These are phyloP conservation scores for Neoscelio sp. DNA, from an alignment of 2,888 invertebrate species.

Conservation along the genomic window DNA sequence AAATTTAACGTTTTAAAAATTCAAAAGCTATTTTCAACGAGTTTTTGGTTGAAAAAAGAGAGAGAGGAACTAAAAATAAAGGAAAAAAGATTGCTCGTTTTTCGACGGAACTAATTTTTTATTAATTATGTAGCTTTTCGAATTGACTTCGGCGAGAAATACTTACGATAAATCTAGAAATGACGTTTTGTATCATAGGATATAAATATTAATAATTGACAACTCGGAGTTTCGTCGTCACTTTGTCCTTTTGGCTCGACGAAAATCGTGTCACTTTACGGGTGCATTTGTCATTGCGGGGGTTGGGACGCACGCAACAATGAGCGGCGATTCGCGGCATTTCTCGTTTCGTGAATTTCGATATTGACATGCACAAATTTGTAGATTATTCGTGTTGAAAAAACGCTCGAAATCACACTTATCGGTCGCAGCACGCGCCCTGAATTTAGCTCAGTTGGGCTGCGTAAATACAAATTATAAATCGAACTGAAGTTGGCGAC, in stretches of 20 bases:
- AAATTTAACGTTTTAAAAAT: too few species aligned
- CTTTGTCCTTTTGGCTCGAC: neutral
- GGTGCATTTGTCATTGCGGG: neutral
- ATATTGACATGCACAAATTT: neutral
- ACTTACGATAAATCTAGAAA: neutral
- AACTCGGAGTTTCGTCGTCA: slow-evolving; percentile 19
- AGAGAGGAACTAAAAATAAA: too few species aligned
- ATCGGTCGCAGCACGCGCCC: neutral
- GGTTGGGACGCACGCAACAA: neutral
- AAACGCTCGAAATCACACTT: slow-evolving; percentile 22
- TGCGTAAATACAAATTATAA: neutral
- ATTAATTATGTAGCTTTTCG: neutral
- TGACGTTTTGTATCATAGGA: slow-evolving; percentile 1
- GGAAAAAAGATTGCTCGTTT: too few species aligned
- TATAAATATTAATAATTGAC: slow-evolving; percentile 36
- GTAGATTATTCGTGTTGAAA: too few species aligned
- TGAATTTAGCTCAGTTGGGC: neutral
- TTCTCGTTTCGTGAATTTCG: neutral
- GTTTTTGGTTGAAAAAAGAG: too few species aligned
- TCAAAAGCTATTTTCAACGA: too few species aligned
- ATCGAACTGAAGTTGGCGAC: neutral
- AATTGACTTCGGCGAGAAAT: neutral
- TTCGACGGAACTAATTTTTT: too few species aligned
- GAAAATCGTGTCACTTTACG: slow-evolving; percentile 5
- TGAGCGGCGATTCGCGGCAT: neutral